Evolutionary conservation across 2,113 vertebrate species (phyloP).

Genomic region (Aviceda subcristata): DNA sequence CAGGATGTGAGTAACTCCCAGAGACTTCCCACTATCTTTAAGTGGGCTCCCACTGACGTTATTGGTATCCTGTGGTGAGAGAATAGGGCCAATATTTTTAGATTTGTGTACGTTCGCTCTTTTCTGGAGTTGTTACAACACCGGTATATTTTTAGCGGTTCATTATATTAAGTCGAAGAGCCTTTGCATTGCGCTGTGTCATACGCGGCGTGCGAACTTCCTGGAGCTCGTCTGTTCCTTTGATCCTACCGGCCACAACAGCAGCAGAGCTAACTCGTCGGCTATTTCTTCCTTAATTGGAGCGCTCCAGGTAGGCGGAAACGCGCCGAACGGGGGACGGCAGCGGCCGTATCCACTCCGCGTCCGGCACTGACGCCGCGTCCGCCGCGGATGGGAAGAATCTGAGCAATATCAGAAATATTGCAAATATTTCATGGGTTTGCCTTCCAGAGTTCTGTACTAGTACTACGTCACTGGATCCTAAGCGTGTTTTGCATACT

Average conservation of each 20-base stretch:
- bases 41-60: constrained; percentile 45
- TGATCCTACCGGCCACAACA: constrained; percentile 9
- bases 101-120: not conserved
- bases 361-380: rapidly evolving
- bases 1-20: constrained; percentile 63
- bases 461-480: not conserved
- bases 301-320: not conserved
- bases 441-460: not conserved
- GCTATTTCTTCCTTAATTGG: not conserved
- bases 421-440: not conserved
- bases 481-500: not conserved
- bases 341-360: rapidly evolving
- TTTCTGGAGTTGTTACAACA: not conserved
- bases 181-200: not conserved
- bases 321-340: not conserved
- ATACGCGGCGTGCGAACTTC: not conserved
- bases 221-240: not conserved
- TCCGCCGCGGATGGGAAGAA: not conserved
- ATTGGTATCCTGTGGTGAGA: constrained; percentile 22
- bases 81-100: constrained; percentile 55
- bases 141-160: constrained; percentile 24
- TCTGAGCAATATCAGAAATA: not conserved
- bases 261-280: not conserved
- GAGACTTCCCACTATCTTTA: constrained; percentile 42
- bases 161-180: not conserved